Base-by-base conservation (phyloP, 2,888 invertebrate genomes). In the Macaria liturata region DNA sequence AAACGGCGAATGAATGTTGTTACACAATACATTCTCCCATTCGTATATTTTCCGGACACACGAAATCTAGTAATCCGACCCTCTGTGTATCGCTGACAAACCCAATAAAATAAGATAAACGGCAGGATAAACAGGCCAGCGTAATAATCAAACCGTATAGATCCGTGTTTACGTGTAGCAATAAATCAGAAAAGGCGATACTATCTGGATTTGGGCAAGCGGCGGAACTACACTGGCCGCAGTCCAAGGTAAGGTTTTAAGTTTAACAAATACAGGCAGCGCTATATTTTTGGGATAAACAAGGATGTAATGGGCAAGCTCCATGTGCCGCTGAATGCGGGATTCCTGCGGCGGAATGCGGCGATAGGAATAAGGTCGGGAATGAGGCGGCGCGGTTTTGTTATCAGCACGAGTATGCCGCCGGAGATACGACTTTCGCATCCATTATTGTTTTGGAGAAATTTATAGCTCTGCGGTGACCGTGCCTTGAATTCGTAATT, bases 401-500 rank as follows among this genome's bases (percentile, higher is more conserved):
- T 57, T 67, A 68, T 69, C 60, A 61, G 57, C 65, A 61, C 65
- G 70, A 71, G 70, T 61, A 72, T 70, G 66, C 68, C 71, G 68
- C 54, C 43, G 64, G 62, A 66, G 68, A 68, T 71, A 71, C 68
- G 66, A 67, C 62, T 72, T 63, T 65, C 61, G 70, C 69, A 75
- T 75, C 72, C 75, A 75, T 76, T 79, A 81, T 81, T 80, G 80
- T 84, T 82, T 80, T 76, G 72, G 66, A 61, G 66, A 77, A 82
- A 83, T 83, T 81, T 83, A 83, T 83, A 70, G 77, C 72, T 67
- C 57, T 61, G 49, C 60, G 69, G 69, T 68, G 72, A 68, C 69
- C 78, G 78, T 81, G 82, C 63, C 71, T 74, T 74, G 84, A 82
- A 83, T 83, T 77, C 75, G 73, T 82, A 81, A 82, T 81, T 79